Evolutionary conservation across 1,140 invertebrate species (phyloP).

Genomic region (Cydia fagiglandana): DNA sequence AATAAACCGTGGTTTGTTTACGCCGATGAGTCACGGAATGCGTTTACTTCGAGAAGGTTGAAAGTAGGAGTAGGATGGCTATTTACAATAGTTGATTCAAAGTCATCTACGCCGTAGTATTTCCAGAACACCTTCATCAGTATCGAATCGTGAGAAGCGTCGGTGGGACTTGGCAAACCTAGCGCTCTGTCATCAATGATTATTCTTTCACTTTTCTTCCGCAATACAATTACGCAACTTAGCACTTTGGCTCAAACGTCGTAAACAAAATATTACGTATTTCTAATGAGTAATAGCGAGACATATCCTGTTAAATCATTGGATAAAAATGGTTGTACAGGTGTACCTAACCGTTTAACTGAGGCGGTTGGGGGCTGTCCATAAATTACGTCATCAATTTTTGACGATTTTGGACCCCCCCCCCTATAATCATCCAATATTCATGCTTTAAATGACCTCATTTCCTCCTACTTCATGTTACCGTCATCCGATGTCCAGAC

Average conservation of each 20-base stretch:
- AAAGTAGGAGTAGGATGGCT: constrained; percentile 15
- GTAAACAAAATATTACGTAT: neutral
- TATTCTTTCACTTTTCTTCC: constrained; percentile 9
- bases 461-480: too few relatives aligned
- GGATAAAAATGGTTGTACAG: too few relatives aligned
- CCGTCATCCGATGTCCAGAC: too few relatives aligned
- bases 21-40: constrained; percentile 2
- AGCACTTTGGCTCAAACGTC: neutral
- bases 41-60: constrained; percentile 18
- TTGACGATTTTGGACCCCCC: too few relatives aligned
- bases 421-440: too few relatives aligned
- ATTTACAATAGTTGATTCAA: constrained; percentile 25
- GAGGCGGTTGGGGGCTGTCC: too few relatives aligned
- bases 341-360: too few relatives aligned
- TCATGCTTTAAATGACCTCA: too few relatives aligned
- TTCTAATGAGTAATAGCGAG: neutral
- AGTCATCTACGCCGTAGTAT: constrained; percentile 24
- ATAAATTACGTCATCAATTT: too few relatives aligned
- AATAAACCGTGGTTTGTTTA: constrained; percentile 20
- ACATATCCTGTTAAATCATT: neutral
- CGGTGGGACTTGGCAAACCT: neutral
- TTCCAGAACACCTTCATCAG: constrained; percentile 3
- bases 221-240: neutral
- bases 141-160: neutral
- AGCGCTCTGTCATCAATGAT: constrained; percentile 11